These are phyloP conservation scores for Aurelia sp. DNA, from an alignment of 30 jellyfish, hydroid and myxozoan species.

Conservation along the genomic window DNA sequence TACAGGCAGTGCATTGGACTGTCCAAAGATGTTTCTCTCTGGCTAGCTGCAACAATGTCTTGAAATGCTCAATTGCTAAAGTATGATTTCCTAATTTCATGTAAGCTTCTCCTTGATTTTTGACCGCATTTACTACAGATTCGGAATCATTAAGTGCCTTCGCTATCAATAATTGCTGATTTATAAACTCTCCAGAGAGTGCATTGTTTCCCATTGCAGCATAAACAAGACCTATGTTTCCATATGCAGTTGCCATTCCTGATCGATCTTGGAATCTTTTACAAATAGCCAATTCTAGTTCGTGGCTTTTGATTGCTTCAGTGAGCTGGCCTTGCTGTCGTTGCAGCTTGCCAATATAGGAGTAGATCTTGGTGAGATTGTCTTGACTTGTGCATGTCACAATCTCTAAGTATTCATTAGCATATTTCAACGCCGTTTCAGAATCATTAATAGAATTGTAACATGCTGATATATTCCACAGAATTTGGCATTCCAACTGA, in stretches of 20 bases:
- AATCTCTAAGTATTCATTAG: slow-evolving; percentile 40
- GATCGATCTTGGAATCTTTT: slow-evolving; percentile 48
- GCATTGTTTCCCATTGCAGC: slow-evolving; percentile 43
- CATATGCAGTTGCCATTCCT: slow-evolving; percentile 60
- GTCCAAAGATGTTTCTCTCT: slow-evolving; percentile 48
- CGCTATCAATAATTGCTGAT: slow-evolving; percentile 45
- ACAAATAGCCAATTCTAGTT: slow-evolving; percentile 53
- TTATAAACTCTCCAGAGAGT: slow-evolving; percentile 19
- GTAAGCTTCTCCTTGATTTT: slow-evolving; percentile 30
- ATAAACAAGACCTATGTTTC: slow-evolving; percentile 60
- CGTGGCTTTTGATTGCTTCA: slow-evolving; percentile 50
- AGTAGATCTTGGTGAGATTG: slow-evolving; percentile 21
- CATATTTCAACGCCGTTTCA: slow-evolving; percentile 37
- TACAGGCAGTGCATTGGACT: slow-evolving; percentile 33
- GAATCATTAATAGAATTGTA: slow-evolving; percentile 18
- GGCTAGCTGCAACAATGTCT: slow-evolving; percentile 33
- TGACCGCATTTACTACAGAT: slow-evolving; percentile 17
- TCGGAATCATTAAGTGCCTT: slow-evolving; percentile 29
- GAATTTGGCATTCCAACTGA: slow-evolving; percentile 49
- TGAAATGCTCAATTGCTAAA: slow-evolving; percentile 42
- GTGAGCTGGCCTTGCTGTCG: not conserved
- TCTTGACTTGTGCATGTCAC: slow-evolving; percentile 50
- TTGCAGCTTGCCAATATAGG: slow-evolving; percentile 36
- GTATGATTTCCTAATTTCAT: slow-evolving; percentile 2
- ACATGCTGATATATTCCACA: slow-evolving; percentile 64